phyloP scores from a whole-genome alignment of 2,797 vertebrate genomes.

The Lutjanus argentimaculatus region DNA sequence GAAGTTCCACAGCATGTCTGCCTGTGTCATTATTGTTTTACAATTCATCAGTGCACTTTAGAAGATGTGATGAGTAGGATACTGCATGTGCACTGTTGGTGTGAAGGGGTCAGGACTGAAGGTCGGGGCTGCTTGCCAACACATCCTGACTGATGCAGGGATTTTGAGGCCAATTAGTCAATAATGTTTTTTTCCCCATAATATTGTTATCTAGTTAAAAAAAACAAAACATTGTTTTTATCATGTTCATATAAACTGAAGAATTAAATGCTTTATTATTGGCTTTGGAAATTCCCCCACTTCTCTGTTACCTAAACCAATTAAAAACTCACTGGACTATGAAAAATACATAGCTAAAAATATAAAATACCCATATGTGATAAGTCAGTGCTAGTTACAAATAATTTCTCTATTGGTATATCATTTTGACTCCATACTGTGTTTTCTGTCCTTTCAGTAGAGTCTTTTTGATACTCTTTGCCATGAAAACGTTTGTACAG shows the following conservation, averaged over 20 bases:
- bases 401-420: not conserved
- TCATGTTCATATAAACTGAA: not conserved
- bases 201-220: not conserved
- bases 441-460: not conserved
- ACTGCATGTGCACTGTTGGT: not conserved
- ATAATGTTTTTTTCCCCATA: not conserved
- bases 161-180: not conserved
- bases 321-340: not conserved
- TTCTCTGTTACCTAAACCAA: not conserved
- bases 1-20: slow-evolving; percentile 18
- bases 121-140: not conserved
- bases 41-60: not conserved
- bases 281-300: not conserved
- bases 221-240: not conserved
- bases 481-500: not conserved
- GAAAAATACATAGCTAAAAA: not conserved
- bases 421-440: not conserved
- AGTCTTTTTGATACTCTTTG: not conserved
- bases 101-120: not conserved
- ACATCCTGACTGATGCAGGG: not conserved
- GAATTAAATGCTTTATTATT: not conserved
- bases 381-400: not conserved
- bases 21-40: slow-evolving; percentile 32
- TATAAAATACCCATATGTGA: not conserved
- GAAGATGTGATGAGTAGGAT: not conserved